A percentile compares a stretch with the other conserved stretches of the same genome.
Conservation (phyloP, 2,888 invertebrate genomes). For the Drosophila rubida region DNA sequence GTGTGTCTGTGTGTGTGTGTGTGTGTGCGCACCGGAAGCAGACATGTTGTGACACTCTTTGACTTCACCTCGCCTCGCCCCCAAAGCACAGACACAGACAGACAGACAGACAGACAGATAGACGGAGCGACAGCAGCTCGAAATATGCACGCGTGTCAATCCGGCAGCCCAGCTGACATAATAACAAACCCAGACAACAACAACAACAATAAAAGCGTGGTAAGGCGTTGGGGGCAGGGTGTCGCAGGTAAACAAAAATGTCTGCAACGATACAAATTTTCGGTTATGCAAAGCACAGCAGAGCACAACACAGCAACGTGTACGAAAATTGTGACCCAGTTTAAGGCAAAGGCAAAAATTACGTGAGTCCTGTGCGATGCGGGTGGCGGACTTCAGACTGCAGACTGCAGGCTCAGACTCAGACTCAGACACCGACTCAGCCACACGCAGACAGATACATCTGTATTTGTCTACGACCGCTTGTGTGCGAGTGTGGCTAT, state of each 20-base stretch:
- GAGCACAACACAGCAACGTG: slow-evolving; percentile 47
- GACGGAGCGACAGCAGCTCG: slow-evolving; percentile 36
- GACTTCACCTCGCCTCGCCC: slow-evolving; percentile 73
- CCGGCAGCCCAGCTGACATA: slow-evolving; percentile 74
- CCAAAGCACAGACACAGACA: slow-evolving; percentile 33
- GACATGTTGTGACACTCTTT: slow-evolving; percentile 82
- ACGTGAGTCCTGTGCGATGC: slow-evolving; percentile 51
- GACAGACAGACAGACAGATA: slow-evolving; percentile 30
- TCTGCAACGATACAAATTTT: slow-evolving; percentile 76
- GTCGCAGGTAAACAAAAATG: slow-evolving; percentile 63
- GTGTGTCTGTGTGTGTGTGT: slow-evolving; percentile 30
- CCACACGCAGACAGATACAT: slow-evolving; percentile 23
- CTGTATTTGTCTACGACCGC: neutral
- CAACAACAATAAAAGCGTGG: slow-evolving; percentile 5
- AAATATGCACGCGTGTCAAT: slow-evolving; percentile 76
- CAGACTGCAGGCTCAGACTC: neutral
- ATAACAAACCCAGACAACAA: slow-evolving; percentile 55
- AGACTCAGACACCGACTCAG: slow-evolving; percentile 35
- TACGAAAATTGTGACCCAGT: slow-evolving; percentile 66
- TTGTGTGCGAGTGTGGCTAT: slow-evolving; percentile 9
- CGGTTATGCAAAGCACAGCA: slow-evolving; percentile 72
- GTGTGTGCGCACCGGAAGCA: slow-evolving; percentile 76
- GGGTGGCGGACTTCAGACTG: slow-evolving; percentile 50
- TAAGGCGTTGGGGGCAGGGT: neutral
- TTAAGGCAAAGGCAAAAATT: slow-evolving; percentile 58